Conservation (phyloP, 2,113 vertebrate genomes). For the Poecilia latipinna region DNA sequence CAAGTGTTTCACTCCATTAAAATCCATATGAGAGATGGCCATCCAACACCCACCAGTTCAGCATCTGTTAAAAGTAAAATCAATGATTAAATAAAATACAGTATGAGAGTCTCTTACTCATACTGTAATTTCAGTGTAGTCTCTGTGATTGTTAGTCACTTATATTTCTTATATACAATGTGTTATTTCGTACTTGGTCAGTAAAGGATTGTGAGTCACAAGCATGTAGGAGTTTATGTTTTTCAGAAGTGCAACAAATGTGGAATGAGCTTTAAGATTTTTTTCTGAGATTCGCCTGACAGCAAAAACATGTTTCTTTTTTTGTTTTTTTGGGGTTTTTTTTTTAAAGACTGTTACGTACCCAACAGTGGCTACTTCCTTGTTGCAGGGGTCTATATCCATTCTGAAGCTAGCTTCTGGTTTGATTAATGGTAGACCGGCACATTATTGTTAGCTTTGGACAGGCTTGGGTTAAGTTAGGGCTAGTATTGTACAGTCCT, state of each 20-base stretch:
- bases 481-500: too few relatives aligned
- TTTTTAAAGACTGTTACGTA: too few relatives aligned
- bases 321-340: too few relatives aligned
- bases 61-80: slow-evolving; percentile 31
- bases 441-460: too few relatives aligned
- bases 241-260: slow-evolving; percentile 43
- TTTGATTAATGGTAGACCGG: too few relatives aligned
- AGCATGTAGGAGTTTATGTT: slow-evolving; percentile 58
- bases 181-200: slow-evolving; percentile 23
- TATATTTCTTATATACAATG: slow-evolving; percentile 23
- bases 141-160: slow-evolving; percentile 17
- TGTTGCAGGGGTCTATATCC: too few relatives aligned
- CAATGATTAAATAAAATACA: slow-evolving; percentile 20
- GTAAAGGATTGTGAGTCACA: slow-evolving; percentile 53
- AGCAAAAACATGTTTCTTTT: neutral
- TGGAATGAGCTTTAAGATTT: slow-evolving; percentile 25
- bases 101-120: slow-evolving; percentile 6
- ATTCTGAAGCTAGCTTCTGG: too few relatives aligned
- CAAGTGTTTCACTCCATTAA: slow-evolving; percentile 44
- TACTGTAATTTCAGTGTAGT: neutral
- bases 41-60: slow-evolving; percentile 18
- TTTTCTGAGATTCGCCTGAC: neutral
- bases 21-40: slow-evolving; percentile 37
- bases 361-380: too few relatives aligned
- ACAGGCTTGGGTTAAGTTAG: too few relatives aligned